Base-by-base conservation (phyloP, 2,113 vertebrate genomes). In the Caloenas nicobarica region DNA sequence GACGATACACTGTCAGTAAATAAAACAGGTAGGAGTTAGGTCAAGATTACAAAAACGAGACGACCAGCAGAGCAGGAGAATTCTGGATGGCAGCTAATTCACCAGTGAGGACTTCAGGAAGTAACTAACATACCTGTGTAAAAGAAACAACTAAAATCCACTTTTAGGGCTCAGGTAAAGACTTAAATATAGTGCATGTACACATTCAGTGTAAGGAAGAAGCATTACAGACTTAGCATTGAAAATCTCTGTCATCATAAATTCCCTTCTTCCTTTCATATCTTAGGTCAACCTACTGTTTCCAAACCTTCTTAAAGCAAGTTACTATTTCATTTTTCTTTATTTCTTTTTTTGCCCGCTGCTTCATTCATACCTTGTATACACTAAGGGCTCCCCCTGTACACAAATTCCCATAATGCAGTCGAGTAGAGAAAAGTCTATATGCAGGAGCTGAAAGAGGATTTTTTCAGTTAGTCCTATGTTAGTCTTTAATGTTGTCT, bases 1-100 rank as follows among this genome's bases (percentile, higher is more conserved):
- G n/a, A 38, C 0, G 0, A 48, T 33, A 50, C 1, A 1, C 7
- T 51, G 14, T 50, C 17, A 68, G 42, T 42, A 70, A 58, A 54
- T 81, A 87, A 46, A 46, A 66, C 12, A 60, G 17, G 25, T 56
- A 76, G 13, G 13, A 82, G 88, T 65, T 48, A 69, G 26, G 16
- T 48, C 44, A 86, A 69, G 42, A 73, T 88, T 73, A 57, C 58
- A 33, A 93, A 85, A 93, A 69, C 2, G 31, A 68, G 34, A 89
- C 3, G 28, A 60, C 21, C 19, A 66, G 26, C 8, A 61, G 10
- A 21, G 8, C 16, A 65, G 29, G 8, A 81, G 4, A 65, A 77
- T 61, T 95, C 72, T 53, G 17, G 21, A 85, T 26, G 7, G 28
- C 31, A 77, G 7, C 7, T 88, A 79, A 69, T 91, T 88, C 36